Percentiles rank a stretch among this genome's conserved stretches.
Conservation (phyloP, 2,797 vertebrate species). For the Tapera naevia region DNA sequence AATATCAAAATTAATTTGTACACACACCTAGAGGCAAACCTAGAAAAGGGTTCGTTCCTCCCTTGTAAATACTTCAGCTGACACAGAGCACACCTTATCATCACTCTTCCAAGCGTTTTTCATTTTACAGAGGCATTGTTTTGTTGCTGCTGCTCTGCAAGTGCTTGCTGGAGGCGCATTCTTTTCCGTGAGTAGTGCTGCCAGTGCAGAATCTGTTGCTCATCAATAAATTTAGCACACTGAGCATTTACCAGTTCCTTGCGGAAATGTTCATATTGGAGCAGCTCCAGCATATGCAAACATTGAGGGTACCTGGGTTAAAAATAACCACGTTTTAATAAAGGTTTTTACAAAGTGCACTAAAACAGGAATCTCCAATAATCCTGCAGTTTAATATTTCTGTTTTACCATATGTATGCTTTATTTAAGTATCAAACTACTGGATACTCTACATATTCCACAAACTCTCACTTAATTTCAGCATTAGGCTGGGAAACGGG, state of each 20-base stretch:
- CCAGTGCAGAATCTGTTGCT: constrained; percentile 98
- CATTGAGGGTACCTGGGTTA: constrained; percentile 91
- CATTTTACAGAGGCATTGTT: constrained; percentile 87
- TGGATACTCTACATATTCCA: not conserved
- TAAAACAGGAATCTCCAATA: not conserved
- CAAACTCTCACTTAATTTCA: not conserved
- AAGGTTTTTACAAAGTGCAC: not conserved
- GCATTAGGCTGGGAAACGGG: not conserved
- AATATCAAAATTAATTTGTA: not conserved
- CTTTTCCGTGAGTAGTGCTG: constrained; percentile 95
- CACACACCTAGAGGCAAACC: not conserved
- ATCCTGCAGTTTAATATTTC: not conserved
- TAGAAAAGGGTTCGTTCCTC: not conserved
- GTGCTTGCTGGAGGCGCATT: constrained; percentile 92
- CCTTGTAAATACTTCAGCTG: not conserved
- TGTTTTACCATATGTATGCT: not conserved
- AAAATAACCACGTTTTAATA: not conserved
- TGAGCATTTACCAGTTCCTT: constrained; percentile 97
- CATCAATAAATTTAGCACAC: constrained; percentile 97
- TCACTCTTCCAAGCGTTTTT: not conserved
- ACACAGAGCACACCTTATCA: not conserved
- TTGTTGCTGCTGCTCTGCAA: constrained; percentile 91
- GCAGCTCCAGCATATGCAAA: constrained; percentile 94
- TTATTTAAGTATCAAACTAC: not conserved
- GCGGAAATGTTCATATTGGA: constrained; percentile 96